Evolutionary conservation across 2,888 invertebrate genomes (phyloP).

Genomic region (Hypercompe scribonia): DNA sequence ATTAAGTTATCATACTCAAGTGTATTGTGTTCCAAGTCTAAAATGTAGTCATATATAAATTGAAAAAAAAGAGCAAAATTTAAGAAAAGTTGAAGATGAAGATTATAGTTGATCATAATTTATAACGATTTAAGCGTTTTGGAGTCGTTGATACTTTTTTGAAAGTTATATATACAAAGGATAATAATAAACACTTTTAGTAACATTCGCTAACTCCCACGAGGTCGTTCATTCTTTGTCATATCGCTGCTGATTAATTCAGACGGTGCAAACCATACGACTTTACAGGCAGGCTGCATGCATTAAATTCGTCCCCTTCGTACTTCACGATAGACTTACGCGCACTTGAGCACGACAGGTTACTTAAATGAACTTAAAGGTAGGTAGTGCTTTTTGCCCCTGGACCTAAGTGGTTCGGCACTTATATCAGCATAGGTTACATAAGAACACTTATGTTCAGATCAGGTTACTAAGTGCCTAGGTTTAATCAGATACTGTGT

Average conservation of each 20-base stretch:
- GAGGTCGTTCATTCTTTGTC: conserved; percentile 18
- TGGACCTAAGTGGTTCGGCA: conserved; percentile 13
- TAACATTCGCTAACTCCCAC: conserved; percentile 4
- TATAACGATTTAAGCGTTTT: background rate
- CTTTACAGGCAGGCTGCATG: conserved; percentile 42
- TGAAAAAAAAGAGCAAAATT: too few relatives aligned
- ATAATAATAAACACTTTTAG: background rate
- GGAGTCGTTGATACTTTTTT: background rate
- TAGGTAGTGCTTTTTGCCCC: conserved; percentile 33
- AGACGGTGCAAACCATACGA: conserved; percentile 30
- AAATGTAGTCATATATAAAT: too few relatives aligned
- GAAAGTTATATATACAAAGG: background rate
- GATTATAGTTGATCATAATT: background rate
- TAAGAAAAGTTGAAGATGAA: background rate
- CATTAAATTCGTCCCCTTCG: conserved; percentile 48
- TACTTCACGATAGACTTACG: conserved; percentile 60
- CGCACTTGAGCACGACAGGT: conserved; percentile 66
- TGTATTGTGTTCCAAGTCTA: too few relatives aligned
- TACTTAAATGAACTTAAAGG: conserved; percentile 39
- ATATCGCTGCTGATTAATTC: conserved; percentile 29
- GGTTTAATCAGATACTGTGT: conserved; percentile 14
- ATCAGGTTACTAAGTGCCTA: conserved; percentile 24
- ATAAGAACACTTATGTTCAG: conserved; percentile 22
- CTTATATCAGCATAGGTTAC: conserved; percentile 20
- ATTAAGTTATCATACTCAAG: too few relatives aligned